Conservation (phyloP, 2,797 vertebrate species). For the Sylvilagus floridanus region DNA sequence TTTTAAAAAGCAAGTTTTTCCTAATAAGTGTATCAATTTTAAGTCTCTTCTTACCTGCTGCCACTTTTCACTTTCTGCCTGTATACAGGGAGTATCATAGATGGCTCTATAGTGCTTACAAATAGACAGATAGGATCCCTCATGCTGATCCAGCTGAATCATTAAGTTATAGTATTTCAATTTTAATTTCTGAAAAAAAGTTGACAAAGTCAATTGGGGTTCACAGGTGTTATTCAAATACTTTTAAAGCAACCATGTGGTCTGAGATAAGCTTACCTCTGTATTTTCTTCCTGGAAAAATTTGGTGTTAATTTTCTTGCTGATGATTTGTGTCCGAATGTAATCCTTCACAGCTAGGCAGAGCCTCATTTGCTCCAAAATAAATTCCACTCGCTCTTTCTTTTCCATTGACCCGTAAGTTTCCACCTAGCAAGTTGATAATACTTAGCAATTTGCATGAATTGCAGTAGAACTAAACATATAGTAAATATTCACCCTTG, state of each 20-base stretch:
- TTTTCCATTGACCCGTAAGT: conserved; percentile 99
- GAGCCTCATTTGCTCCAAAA: conserved; percentile 99
- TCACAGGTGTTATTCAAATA: conserved; percentile 10
- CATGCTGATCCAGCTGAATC: conserved; percentile 99
- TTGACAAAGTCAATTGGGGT: conserved; percentile 53
- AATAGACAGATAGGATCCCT: conserved; percentile 98
- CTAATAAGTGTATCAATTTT: not conserved
- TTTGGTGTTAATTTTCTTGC: conserved; percentile 99
- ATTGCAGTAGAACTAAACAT: not conserved
- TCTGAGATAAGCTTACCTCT: conserved; percentile 89
- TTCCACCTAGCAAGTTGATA: conserved; percentile 92
- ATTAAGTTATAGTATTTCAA: conserved; percentile 99
- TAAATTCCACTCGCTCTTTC: conserved; percentile 98
- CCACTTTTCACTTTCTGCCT: conserved; percentile 98
- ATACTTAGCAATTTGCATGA: conserved; percentile 22
- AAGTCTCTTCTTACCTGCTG: conserved; percentile 92
- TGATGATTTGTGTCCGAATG: conserved; percentile 99
- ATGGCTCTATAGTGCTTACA: conserved; percentile 99
- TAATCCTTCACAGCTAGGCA: conserved; percentile 99
- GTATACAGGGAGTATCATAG: conserved; percentile 98
- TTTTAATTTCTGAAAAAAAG: conserved; percentile 93
- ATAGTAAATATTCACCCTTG: conserved; percentile 6
- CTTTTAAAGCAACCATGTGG: not conserved
- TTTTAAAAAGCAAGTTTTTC: not conserved
- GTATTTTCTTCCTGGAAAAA: conserved; percentile 98